Base-by-base conservation (phyloP, 1,140 invertebrate species). In the Chelonus insularis region DNA sequence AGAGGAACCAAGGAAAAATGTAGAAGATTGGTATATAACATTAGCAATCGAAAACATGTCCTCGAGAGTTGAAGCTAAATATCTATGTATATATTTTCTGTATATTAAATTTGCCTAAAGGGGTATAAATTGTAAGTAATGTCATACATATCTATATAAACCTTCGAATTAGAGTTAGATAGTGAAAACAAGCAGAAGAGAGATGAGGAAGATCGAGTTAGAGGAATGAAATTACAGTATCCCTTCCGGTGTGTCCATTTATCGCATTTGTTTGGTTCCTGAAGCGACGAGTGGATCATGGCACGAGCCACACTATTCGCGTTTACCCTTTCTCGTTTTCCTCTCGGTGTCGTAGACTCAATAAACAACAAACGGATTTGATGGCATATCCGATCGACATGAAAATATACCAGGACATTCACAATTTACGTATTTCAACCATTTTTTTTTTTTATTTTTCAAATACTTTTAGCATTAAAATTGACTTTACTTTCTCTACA, bases 201-300 rank as follows among this genome's bases (percentile, higher is more conserved):
- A 43, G 16, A 25, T 43, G 9, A 39, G 11, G 29, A 52, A 66
- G 57, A 63, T 62, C 57, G 54, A 47, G 59, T 64, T 67, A 58
- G 12, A 67, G 59, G 41, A 67, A 63, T 66, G 54, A 67, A 67
- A 67, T 67, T 64, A 67, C 61, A 39, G 51, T 57, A 59, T 63
- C 55, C 56, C 45, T 67, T 62, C 34, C 47, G 55, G 61, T 37
- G 29, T n/a, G 21, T 48, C 47, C 39, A 55, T 63, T 67, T 64
- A 63, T 59, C 62, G 52, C 50, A 41, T 61, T 62, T 41, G 56
- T 63, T 64, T 59, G 55, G 57, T 43, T 59, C 14, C 25, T 23
- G 20, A 20, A 57, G 11, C 20, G 16, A 36, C 20, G n/a, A 48
- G 58, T 43, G 43, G 25, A 57, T 36, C 18, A 23, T 34, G 55